phyloP scores from a whole-genome alignment of 2,888 invertebrate genomes.

The Dromius quadrimaculatus region DNA sequence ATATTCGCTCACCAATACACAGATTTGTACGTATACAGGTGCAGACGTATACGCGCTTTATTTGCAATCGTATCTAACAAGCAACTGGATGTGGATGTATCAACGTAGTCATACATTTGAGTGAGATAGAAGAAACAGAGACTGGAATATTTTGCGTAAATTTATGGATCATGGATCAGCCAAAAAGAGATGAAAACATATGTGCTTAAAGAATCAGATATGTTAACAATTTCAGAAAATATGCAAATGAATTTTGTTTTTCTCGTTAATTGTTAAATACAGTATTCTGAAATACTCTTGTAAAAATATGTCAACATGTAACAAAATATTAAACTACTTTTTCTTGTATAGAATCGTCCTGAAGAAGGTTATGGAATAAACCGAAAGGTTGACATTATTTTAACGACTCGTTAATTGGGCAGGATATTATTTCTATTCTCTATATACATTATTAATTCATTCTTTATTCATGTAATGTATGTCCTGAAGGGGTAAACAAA shows the following conservation, averaged over 20 bases:
- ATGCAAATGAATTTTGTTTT: constrained; percentile 18
- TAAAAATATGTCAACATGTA: too few relatives aligned
- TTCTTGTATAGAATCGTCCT: too few relatives aligned
- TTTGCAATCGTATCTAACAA: constrained; percentile 24
- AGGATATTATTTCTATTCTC: too few relatives aligned
- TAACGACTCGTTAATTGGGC: too few relatives aligned
- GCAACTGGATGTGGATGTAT: constrained; percentile 26
- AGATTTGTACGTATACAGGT: background rate
- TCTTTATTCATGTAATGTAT: too few relatives aligned
- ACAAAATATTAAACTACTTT: too few relatives aligned
- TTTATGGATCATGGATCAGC: constrained; percentile 15
- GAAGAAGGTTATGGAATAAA: too few relatives aligned
- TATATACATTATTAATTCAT: too few relatives aligned
- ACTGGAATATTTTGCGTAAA: background rate
- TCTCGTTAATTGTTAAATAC: constrained; percentile 6
- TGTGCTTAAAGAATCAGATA: constrained; percentile 6
- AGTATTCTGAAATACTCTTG: too few relatives aligned
- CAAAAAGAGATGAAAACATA: constrained; percentile 2
- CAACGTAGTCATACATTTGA: background rate
- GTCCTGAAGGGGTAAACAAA: constrained; percentile 30
- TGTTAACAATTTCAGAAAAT: background rate
- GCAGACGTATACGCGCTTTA: constrained; percentile 4
- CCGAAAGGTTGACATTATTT: too few relatives aligned
- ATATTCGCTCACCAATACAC: background rate
- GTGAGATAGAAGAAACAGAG: constrained; percentile 3